These are phyloP conservation scores for Stigmatopora argus DNA, from an alignment of 2,113 vertebrate species.

Conservation along the genomic window DNA sequence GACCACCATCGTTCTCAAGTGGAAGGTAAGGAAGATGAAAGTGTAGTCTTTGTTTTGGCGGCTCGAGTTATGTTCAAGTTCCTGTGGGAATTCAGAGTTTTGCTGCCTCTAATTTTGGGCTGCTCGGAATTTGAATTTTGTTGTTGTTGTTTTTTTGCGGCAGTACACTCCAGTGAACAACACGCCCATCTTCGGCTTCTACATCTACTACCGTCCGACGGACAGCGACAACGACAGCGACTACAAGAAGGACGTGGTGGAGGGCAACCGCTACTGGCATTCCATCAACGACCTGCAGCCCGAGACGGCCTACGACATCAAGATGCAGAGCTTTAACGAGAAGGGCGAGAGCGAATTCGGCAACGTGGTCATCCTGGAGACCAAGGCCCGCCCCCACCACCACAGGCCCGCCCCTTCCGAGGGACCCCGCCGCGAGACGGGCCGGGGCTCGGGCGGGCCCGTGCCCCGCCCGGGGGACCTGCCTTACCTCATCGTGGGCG, in stretches of 20 bases:
- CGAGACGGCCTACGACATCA: slow-evolving; percentile 95
- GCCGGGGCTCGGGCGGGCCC: slow-evolving; percentile 52
- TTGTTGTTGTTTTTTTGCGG: background rate
- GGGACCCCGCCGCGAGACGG: slow-evolving; percentile 32
- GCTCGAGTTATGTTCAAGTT: background rate
- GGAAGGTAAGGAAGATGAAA: slow-evolving; percentile 78
- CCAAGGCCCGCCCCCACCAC: slow-evolving; percentile 81
- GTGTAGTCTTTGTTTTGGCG: background rate
- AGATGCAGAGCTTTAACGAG: slow-evolving; percentile 98
- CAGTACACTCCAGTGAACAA: slow-evolving; percentile 93
- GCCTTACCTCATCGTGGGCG: slow-evolving; percentile 88
- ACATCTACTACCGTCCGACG: slow-evolving; percentile 95
- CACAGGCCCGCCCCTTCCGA: slow-evolving; percentile 65
- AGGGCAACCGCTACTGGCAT: slow-evolving; percentile 94
- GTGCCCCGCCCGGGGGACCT: slow-evolving; percentile 85
- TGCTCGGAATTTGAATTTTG: no score
- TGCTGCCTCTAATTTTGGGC: no score
- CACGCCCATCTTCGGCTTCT: slow-evolving; percentile 97
- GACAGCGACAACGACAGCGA: slow-evolving; percentile 98
- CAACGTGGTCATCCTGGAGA: slow-evolving; percentile 96
- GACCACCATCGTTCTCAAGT: slow-evolving; percentile 95
- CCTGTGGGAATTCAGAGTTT: background rate
- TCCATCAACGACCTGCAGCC: slow-evolving; percentile 93
- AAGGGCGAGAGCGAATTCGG: slow-evolving; percentile 95
- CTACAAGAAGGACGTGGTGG: slow-evolving; percentile 94